Base-by-base conservation (phyloP, 2,888 invertebrate species). In the Brachynemurus nebulosus region DNA sequence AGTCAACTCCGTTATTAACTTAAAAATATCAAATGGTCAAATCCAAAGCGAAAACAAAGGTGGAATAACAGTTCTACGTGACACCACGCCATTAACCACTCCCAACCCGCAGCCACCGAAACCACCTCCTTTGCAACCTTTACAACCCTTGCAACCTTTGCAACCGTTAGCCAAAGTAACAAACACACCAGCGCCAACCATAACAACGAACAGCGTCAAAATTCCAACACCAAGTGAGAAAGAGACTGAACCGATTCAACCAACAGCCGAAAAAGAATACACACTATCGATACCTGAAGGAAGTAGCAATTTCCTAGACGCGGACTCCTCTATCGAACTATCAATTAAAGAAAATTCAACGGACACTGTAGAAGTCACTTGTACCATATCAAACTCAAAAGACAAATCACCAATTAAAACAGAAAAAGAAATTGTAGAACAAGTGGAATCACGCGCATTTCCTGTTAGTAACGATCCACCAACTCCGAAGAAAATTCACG, bases 1-100 rank as follows among this genome's bases (percentile, higher is more conserved):
- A 35, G 45, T 42, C n/a, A 47, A 37, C 19, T 75, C 74, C 39
- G 71, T 76, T 52, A 75, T 78, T 47, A 80, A 79, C 59, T 65
- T 80, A 47, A 79, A 80, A 65, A 77, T 80, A 55, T 71, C 74
- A 17, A 79, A 77, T 60, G 76, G 75, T 3, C 74, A 75, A 57
- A 65, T 76, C 47, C 74, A 71, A 53, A 74, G 71, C 53, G 69
- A 71, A 53, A 76, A 76, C 53, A 69, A 67, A 19, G 72, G 72
- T 56, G 74, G 74, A 12, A 72, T 78, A 37, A 76, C 76, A 44
- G 74, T 78, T 43, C 70, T 73, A 68, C 64, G 71, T 52, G 72
- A 72, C 49, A 50, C 47, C 40, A 49, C 48, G 40, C 34, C 57
- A 52, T 21, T 48, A 35, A 44, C 40, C 57, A n/a, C 37, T n/a